A percentile compares a stretch with the other conserved stretches of the same genome.
phyloP scores from a whole-genome alignment of 2,797 vertebrate species.

The Falco novaeseelandiae region DNA sequence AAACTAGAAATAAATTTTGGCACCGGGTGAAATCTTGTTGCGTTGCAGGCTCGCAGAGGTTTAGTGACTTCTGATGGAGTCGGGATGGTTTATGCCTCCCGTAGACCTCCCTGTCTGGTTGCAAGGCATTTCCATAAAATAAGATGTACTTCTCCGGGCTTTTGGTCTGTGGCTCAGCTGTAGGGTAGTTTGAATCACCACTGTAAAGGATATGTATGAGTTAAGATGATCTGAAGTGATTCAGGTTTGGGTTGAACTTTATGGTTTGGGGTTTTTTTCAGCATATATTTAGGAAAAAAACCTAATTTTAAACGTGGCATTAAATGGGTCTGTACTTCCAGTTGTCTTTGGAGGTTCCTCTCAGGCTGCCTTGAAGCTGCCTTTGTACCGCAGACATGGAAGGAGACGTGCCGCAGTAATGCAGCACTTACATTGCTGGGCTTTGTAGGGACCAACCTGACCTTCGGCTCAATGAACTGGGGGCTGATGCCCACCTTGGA shows the following conservation, averaged over 20 bases:
- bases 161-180: background rate
- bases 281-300: background rate
- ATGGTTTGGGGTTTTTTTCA: background rate
- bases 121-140: background rate
- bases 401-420: rapidly evolving
- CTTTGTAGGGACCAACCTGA: background rate
- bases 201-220: background rate
- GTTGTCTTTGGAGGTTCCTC: background rate
- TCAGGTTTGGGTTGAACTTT: background rate
- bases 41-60: background rate
- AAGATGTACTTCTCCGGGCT: background rate
- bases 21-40: too few relatives aligned
- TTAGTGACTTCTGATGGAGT: background rate
- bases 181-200: background rate
- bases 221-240: background rate
- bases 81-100: background rate
- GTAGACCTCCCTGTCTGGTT: background rate
- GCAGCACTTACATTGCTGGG: background rate
- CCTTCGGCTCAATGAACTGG: rapidly evolving
- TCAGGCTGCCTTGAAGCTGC: background rate
- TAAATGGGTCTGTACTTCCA: background rate
- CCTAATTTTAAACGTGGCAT: rapidly evolving
- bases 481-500: background rate
- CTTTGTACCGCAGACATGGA: rapidly evolving
- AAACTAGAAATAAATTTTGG: background rate